A percentile compares a stretch with the other conserved stretches of the same genome.
phyloP scores from a whole-genome alignment of 2,113 vertebrate genomes.

The Poecilia latipinna region DNA sequence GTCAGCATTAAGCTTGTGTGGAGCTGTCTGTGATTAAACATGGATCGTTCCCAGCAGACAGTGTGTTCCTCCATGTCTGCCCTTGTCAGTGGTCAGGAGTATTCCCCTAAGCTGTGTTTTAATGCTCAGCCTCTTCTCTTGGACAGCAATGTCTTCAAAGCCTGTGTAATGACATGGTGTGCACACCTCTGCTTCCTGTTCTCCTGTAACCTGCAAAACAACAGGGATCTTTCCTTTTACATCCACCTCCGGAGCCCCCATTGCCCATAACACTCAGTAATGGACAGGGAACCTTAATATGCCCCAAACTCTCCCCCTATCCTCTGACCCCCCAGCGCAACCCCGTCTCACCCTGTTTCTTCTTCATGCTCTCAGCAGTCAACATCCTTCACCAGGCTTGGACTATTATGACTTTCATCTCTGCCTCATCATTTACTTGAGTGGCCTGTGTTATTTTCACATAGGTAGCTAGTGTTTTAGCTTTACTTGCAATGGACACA shows the following conservation, averaged over 20 bases:
- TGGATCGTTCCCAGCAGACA: conserved; percentile 3
- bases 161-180: conserved; percentile 85
- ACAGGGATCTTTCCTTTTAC: conserved; percentile 43
- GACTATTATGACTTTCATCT: conserved; percentile 83
- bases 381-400: conserved; percentile 71
- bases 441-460: conserved; percentile 69
- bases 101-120: conserved; percentile 41
- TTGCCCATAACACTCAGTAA: conserved; percentile 44
- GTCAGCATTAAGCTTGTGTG: neutral
- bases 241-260: conserved; percentile 35
- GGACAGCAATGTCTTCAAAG: conserved; percentile 84
- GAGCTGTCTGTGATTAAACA: neutral
- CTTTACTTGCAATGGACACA: conserved; percentile 41
- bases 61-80: conserved; percentile 1
- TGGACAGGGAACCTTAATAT: conserved; percentile 50
- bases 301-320: conserved; percentile 12
- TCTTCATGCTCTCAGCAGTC: conserved; percentile 66
- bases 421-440: conserved; percentile 75
- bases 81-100: conserved; percentile 7
- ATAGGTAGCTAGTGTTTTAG: conserved; percentile 64
- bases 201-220: conserved; percentile 55
- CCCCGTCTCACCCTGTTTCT: conserved; percentile 32
- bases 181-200: conserved; percentile 62
- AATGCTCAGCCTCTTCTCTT: conserved; percentile 28
- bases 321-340: neutral